Base-by-base conservation (phyloP, 2,888 invertebrate genomes). In the Drosophila picticornis region DNA sequence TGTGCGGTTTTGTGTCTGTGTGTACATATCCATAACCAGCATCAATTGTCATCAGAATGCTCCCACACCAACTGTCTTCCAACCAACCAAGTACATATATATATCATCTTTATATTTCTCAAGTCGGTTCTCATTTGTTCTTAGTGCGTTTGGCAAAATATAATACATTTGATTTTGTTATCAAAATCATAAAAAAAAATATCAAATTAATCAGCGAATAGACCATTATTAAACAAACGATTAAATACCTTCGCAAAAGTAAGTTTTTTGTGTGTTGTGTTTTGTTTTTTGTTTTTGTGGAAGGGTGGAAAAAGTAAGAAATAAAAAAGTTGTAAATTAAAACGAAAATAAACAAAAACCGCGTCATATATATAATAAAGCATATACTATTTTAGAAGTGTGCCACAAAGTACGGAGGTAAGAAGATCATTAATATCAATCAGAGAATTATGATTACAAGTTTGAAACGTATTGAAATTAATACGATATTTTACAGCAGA, bases 271-370 rank as follows among this genome's bases (percentile, higher is more conserved):
- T 53, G 53, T 65, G 62, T 64, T 73, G 62, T 6, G 11, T 51
- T 34, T 70, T 62, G 59, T 75, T 59, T n/a, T 13, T 75, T 59
- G 19, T 13, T 31, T 38, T 58, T 27, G 34, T 52, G 55, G 72
- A 57, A 69, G 55, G 69, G 66, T 67, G 64, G 63, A 77, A 83
- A 84, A 83, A 76, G 80, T 84, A 88, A 86, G 71, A 87, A 83
- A 79, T 80, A 80, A 86, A 74, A 79, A 72, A 64, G 4, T 58
- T 71, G 48, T 75, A 87, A 90, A 84, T 81, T 77, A 85, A 87
- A 88, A 83, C 77, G 75, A 77, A 80, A 83, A 80, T 77, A 74
- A 81, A 83, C 80, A 80, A 38, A 77, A 83, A 68, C 87, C 83
- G 46, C 48, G 55, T 59, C 4, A 57, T 46, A 22, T 40, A 52